A percentile compares a stretch with the other conserved stretches of the same genome.
These are phyloP conservation scores for Oenanthe melanoleuca DNA, from an alignment of 2,113 vertebrate genomes.

Conservation along the genomic window DNA sequence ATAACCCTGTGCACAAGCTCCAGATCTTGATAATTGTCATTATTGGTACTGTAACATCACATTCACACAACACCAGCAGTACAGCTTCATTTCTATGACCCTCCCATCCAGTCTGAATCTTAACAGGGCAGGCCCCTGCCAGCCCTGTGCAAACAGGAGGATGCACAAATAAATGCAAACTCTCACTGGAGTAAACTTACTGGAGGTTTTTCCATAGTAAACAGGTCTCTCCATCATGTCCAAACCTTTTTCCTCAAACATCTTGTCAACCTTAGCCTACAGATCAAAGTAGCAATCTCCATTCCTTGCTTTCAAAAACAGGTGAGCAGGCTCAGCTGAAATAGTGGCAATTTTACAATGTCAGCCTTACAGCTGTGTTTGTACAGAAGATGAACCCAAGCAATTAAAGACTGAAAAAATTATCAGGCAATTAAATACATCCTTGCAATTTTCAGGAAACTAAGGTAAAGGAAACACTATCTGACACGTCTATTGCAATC, in stretches of 20 bases:
- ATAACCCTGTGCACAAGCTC: neutral
- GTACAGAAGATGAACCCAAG: neutral
- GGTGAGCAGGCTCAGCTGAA: neutral
- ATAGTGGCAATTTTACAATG: neutral
- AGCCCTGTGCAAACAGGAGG: neutral
- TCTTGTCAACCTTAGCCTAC: neutral
- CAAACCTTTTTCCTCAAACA: neutral
- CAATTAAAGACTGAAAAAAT: slow-evolving; percentile 3
- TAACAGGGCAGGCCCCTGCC: neutral
- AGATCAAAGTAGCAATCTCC: neutral
- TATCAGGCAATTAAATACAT: neutral
- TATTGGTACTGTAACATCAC: neutral
- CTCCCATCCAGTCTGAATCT: neutral
- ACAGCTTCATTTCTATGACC: neutral
- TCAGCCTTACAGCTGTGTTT: neutral
- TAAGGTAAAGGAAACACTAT: neutral
- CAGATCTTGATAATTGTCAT: neutral
- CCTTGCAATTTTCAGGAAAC: neutral
- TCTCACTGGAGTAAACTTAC: accelerated
- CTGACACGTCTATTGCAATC: neutral
- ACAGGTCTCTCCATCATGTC: neutral
- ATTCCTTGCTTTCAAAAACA: neutral
- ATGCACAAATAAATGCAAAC: neutral
- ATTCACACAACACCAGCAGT: neutral
- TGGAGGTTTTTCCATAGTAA: neutral